A percentile compares a stretch with the other conserved stretches of the same genome.
These are phyloP conservation scores for Botia almorhae DNA, from an alignment of 2,797 vertebrate genomes.

Conservation along the genomic window DNA sequence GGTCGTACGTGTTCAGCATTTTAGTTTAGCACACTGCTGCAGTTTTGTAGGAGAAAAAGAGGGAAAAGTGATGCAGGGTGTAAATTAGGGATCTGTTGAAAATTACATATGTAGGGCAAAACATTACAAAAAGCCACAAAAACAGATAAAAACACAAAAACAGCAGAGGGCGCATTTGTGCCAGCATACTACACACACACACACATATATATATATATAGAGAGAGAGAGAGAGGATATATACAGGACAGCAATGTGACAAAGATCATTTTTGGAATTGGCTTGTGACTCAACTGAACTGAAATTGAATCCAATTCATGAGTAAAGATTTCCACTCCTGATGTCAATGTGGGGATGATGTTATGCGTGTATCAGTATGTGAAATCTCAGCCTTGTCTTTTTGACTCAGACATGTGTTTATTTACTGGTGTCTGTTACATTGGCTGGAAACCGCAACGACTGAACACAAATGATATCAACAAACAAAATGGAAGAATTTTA, in stretches of 20 bases:
- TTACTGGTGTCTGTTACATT: neutral
- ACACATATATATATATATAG: too few species aligned
- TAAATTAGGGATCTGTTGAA: too few species aligned
- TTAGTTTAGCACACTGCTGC: neutral
- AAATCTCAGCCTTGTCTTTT: neutral
- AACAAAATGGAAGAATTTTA: neutral
- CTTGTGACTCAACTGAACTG: too few species aligned
- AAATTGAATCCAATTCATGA: neutral
- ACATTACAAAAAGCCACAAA: too few species aligned
- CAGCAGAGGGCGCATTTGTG: too few species aligned
- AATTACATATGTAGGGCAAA: too few species aligned
- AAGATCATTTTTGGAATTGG: too few species aligned
- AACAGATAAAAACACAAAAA: too few species aligned
- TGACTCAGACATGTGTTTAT: neutral
- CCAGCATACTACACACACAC: too few species aligned
- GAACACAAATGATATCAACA: constrained; percentile 4
- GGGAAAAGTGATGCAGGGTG: too few species aligned
- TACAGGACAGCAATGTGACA: too few species aligned
- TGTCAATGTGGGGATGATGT: neutral
- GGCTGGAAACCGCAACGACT: neutral
- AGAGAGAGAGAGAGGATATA: too few species aligned
- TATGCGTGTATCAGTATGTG: neutral
- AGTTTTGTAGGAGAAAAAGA: neutral
- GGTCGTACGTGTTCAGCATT: neutral
- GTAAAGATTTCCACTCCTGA: neutral